Conservation (phyloP, 2,888 invertebrate species). For the Pandemis corylana region DNA sequence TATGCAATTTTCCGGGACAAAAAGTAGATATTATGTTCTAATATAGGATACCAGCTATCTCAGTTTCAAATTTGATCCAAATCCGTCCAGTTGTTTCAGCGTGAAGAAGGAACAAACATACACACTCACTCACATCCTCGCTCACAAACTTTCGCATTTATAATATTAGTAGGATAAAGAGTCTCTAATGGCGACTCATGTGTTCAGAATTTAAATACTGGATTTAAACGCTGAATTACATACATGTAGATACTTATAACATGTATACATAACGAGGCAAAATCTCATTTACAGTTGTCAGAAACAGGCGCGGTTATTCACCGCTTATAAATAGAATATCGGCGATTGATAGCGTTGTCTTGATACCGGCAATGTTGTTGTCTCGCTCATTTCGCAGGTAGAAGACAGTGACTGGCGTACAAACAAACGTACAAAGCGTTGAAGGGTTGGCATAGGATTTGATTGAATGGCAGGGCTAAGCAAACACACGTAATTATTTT, state of each 20-base stretch:
- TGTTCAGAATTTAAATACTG: background rate
- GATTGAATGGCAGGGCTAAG: background rate
- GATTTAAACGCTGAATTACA: background rate
- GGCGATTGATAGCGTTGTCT: background rate
- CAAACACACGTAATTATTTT: background rate
- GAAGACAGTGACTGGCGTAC: background rate
- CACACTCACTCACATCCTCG: no score
- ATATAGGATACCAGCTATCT: no score
- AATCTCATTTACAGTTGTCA: conserved; percentile 34
- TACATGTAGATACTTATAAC: background rate
- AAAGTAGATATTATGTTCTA: no score
- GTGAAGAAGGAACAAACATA: no score
- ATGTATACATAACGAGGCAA: background rate
- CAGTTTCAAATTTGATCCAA: no score
- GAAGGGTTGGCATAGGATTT: background rate
- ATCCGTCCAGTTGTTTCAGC: no score
- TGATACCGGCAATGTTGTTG: background rate
- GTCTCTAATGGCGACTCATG: background rate
- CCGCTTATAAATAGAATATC: conserved; percentile 34
- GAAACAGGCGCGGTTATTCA: conserved; percentile 26
- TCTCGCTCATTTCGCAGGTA: background rate
- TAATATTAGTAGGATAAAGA: background rate
- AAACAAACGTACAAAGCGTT: no score
- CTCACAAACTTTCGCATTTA: no score
- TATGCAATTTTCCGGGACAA: no score